These are phyloP conservation scores for Lasiurus borealis DNA, from an alignment of 2,113 vertebrate genomes.

Conservation along the genomic window DNA sequence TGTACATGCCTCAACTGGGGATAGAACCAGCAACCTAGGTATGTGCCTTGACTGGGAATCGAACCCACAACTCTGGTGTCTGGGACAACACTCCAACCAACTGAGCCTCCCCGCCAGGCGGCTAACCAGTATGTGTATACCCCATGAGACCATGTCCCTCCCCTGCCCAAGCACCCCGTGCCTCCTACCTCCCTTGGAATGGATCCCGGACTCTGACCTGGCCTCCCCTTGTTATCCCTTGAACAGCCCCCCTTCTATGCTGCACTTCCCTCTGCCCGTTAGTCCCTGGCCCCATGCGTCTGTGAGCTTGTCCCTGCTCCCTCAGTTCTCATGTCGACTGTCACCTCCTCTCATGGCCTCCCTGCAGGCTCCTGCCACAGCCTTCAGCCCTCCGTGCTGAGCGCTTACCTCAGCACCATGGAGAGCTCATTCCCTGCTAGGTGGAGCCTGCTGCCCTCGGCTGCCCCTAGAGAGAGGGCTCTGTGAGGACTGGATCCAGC, in stretches of 20 bases:
- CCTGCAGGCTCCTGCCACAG: accelerated
- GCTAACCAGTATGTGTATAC: too few relatives aligned
- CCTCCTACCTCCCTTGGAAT: neutral
- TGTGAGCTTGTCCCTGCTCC: neutral
- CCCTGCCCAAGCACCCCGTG: accelerated
- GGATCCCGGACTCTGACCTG: neutral
- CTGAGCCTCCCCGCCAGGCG: neutral
- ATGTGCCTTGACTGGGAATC: neutral
- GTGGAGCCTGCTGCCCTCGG: accelerated
- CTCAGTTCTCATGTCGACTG: neutral
- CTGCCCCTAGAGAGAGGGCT: too few relatives aligned
- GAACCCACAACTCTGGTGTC: neutral
- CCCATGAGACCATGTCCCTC: accelerated
- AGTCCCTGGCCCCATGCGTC: accelerated
- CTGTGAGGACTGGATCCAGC: accelerated
- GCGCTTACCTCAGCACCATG: neutral
- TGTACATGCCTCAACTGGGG: neutral
- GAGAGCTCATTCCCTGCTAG: accelerated
- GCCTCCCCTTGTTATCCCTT: neutral
- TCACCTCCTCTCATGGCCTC: neutral
- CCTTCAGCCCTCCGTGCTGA: neutral
- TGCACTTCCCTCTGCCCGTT: neutral
- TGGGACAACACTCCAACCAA: neutral
- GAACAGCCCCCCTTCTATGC: too few relatives aligned
- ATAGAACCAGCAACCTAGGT: neutral